Base-by-base conservation (phyloP, 2,888 invertebrate species). In the Lasioglossum oenotherae region DNA sequence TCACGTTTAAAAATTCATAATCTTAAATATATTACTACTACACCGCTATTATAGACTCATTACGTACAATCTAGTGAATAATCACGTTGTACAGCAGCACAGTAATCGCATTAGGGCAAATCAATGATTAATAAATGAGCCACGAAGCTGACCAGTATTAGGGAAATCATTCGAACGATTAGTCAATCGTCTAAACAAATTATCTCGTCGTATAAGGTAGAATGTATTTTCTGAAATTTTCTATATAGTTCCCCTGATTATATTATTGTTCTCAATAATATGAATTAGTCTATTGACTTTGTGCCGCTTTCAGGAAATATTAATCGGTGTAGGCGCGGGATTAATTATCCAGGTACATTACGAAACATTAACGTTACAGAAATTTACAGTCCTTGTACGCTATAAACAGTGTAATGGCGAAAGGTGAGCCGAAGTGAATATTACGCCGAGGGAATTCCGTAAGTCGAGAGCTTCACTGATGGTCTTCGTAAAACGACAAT, bases 351-450 rank as follows among this genome's bases (percentile, higher is more conserved):
- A 10, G 8, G 10, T 3, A 4, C 10, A 38, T 69, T 69, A 69
- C 35, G 35, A 27, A 75, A 75, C 57, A 75, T 60, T 23, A 41
- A 60, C 41, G 57, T 60, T 27, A 14, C 60, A 60, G 57, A 35
- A 41, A 60, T 60, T 75, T 10, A 57, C 60, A 75, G 60, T 10
- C 27, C 38, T 41, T 60, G 27, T 44, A 60, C 16, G 19, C 75
- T 31, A 23, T 75, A 60, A 75, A 75, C 75, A 60, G 2, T 27
- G 44, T 60, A 44, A 60, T 10, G 75, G n/a, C 41, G 60, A 75
- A 75, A 27, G 57, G 74, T 35, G 49, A 53, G 53, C 23, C 23
- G 44, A 35, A 53, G 49, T 74, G 74, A 35, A 49, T 46, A 46
- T 74, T 31, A 74, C 46, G 5, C 23, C 12, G 31, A 35, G 49